Evolutionary conservation across 2,113 vertebrate genomes (phyloP), one percentile per base, ranked within the genome.

Genomic region (Panurus biarmicus): DNA sequence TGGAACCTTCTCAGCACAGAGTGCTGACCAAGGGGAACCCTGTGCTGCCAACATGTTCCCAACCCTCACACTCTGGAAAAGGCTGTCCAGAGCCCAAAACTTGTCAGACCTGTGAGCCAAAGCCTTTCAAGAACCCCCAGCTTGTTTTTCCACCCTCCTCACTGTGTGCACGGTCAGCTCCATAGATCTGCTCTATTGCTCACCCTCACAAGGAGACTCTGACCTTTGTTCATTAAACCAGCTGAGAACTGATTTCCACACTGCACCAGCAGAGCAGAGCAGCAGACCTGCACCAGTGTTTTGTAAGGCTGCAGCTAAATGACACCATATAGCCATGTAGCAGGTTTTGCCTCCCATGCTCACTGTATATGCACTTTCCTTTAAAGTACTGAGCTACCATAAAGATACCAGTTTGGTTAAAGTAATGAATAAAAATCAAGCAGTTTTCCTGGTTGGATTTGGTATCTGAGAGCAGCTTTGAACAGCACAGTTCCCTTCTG

Each of bases 31-130:
- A 54, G 10, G 44, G 31, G 40, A 18, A 19, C 5, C 20, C 44
- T 42, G 9, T 2, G 2, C 5, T 47, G 21, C 18, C 35, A 24
- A 4, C 28, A n/a, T 3, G 12, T 28, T 61, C 22, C 23, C 18
- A 29, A 8, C 7, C 6, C 8, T 85, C n/a, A 25, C 0, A 0
- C 10, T 69, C 48, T 85, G 40, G 14, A 57, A 85, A 84, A 78
- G 38, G 11, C 40, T 89, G 33, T 14, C 33, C 31, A 60, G 56
- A 87, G 38, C 35, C 10, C 35, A 50, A 26, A 77, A 26, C 8
- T 13, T 60, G 31, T 18, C 44, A 70, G 64, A 54, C 5, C 19
- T 88, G 18, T 16, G 15, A 67, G n/a, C 2, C 4, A 3, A 94
- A 92, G 50, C 26, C n/a, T 90, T 90, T 61, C 1, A 7, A 76